phyloP scores from a whole-genome alignment of 2,797 vertebrate species.

The Margarornis squamiger region DNA sequence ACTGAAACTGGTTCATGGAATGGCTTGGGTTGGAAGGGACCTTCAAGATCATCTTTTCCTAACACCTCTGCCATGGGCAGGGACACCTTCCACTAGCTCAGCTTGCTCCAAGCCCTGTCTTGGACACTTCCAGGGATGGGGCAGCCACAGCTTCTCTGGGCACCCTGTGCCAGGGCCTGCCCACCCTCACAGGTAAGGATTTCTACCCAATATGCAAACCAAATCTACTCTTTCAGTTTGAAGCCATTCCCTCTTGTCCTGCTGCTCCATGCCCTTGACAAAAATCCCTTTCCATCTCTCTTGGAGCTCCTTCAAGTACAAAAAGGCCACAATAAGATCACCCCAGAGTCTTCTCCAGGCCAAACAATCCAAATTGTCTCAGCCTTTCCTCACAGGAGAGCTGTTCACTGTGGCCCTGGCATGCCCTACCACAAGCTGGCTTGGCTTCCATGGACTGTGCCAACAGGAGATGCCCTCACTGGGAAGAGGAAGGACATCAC shows the following conservation, averaged over 20 bases:
- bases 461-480: rapidly evolving
- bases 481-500: neutral
- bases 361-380: neutral
- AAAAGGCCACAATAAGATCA: neutral
- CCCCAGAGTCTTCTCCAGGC: neutral
- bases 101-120: rapidly evolving
- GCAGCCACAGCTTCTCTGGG: neutral
- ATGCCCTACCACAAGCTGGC: neutral
- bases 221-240: rapidly evolving
- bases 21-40: neutral
- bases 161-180: rapidly evolving
- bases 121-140: neutral
- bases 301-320: neutral
- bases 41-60: rapidly evolving
- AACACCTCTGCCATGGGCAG: neutral
- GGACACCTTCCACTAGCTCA: neutral
- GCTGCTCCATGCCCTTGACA: neutral
- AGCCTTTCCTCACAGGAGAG: neutral
- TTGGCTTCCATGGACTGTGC: neutral
- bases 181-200: rapidly evolving
- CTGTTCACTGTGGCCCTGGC: neutral
- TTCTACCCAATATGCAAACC: neutral
- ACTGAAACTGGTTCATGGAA: neutral
- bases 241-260: neutral
- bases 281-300: neutral